Base-by-base conservation (phyloP, 92 coral and sea anemone species). In the Phenganax marumi region DNA sequence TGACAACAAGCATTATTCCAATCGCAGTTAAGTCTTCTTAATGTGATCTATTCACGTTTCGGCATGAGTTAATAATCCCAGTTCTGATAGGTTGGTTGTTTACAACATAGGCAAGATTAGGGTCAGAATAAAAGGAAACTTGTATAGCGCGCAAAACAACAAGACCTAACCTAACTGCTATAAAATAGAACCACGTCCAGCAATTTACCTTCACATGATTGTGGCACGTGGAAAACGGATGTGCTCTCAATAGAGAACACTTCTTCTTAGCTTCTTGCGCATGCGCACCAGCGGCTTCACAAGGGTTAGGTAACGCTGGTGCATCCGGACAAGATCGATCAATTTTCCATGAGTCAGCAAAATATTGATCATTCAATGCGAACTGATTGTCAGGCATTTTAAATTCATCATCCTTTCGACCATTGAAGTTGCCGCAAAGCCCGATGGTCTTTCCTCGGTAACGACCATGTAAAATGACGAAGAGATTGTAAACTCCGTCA, bases 381-480 rank as follows among this genome's bases (percentile, higher is more conserved):
- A 25, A 12, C 58, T 78, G 49, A 8, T 63, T 63, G 49, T 78
- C 83, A 5, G 49, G 33, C 73, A 25, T 78, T 26, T 39, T 24
- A 46, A 78, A 78, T n/a, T 78, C 83, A 48, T 78, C 83, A 53
- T 78, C 63, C 19, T 61, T 33, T 11, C 63, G 50, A 0, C 83
- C 83, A 47, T 78, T 78, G 73, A 61, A 78, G 52, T 78, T 78
- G 1, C 83, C 83, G 46, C 83, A 78, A 14, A 78, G 73, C 8
- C 83, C 83, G 22, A 61, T 33, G 22, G 73, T 78, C 18, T 78
- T 78, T 48, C 83, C 73, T 8, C 46, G 50, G 52, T 78, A 62
- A 6, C 58, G 83, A 50, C 50, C 73, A 0, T 12, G 22, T 0
- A 78, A 56, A 0, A 51, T 78, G 10, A 78, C 43, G 39, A 78